Evolutionary conservation across 2,113 vertebrate species (phyloP).

Genomic region (Chaetorhynchus papuensis): DNA sequence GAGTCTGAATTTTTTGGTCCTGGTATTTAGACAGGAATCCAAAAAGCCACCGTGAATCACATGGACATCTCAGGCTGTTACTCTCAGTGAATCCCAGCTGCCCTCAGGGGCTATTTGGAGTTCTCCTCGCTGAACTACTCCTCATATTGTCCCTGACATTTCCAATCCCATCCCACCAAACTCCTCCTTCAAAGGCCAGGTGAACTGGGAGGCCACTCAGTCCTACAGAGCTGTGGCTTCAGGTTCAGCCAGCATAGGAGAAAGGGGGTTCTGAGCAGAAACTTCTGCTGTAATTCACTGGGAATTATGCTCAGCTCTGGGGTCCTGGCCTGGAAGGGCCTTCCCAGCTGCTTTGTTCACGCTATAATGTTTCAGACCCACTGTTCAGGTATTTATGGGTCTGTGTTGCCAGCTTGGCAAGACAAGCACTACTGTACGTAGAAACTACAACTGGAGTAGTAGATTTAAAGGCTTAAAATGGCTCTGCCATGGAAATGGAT

Average conservation of each 20-base stretch:
- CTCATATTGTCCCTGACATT: background rate
- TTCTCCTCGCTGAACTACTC: background rate
- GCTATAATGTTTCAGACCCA: background rate
- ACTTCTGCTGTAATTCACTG: background rate
- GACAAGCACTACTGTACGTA: background rate
- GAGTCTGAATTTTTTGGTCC: background rate
- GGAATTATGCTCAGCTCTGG: background rate
- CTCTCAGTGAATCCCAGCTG: background rate
- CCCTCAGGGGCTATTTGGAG: background rate
- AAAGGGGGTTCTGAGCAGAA: background rate
- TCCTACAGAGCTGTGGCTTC: background rate
- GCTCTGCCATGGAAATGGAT: background rate
- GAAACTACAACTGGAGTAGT: background rate
- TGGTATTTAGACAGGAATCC: background rate
- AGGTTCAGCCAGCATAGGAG: background rate
- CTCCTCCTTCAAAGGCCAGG: background rate
- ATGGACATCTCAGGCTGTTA: background rate
- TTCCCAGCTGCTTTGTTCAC: background rate
- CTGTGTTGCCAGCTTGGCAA: background rate
- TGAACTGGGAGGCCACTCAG: background rate
- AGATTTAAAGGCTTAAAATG: background rate
- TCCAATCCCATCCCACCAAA: background rate
- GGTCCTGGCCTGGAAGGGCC: background rate
- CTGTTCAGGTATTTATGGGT: background rate
- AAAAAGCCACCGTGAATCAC: background rate